phyloP scores from a whole-genome alignment of 2,797 vertebrate genomes.

The Moxostoma hubbsi region DNA sequence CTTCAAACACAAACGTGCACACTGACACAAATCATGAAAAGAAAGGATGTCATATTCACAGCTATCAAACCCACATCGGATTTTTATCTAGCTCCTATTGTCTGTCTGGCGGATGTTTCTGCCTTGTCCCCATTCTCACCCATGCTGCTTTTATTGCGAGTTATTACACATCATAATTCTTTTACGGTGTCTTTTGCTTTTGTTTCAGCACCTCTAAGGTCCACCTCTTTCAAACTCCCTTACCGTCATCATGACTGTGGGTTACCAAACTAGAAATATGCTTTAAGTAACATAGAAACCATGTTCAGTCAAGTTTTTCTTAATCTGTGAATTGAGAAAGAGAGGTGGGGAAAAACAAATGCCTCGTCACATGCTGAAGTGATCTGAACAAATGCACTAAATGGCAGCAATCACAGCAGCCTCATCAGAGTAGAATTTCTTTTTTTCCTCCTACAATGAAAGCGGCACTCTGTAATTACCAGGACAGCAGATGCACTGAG shows the following conservation, averaged over 20 bases:
- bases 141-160: constrained; percentile 45
- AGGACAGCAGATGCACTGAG: constrained; percentile 73
- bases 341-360: constrained; percentile 43
- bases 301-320: constrained; percentile 36
- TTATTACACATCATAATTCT: constrained; percentile 59
- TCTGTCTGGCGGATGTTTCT: constrained; percentile 44
- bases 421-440: constrained; percentile 71
- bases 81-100: constrained; percentile 55
- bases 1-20: constrained; percentile 33
- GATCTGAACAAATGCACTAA: constrained; percentile 74
- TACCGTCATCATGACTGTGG: constrained; percentile 4
- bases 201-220: constrained; percentile 1
- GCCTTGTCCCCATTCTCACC: constrained; percentile 29
- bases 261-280: constrained; percentile 4
- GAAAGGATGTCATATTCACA: constrained; percentile 24
- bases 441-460: constrained; percentile 63
- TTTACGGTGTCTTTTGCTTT: constrained; percentile 49
- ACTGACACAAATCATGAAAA: constrained; percentile 58
- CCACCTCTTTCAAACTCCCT: constrained; percentile 48
- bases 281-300: constrained; percentile 58
- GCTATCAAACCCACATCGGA: constrained; percentile 37
- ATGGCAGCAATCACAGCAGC: constrained; percentile 79
- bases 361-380: constrained; percentile 56
- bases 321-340: constrained; percentile 29
- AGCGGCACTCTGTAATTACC: constrained; percentile 78